These are phyloP conservation scores for Polypterus senegalus DNA, from an alignment of 2,113 vertebrate species.

Conservation along the genomic window DNA sequence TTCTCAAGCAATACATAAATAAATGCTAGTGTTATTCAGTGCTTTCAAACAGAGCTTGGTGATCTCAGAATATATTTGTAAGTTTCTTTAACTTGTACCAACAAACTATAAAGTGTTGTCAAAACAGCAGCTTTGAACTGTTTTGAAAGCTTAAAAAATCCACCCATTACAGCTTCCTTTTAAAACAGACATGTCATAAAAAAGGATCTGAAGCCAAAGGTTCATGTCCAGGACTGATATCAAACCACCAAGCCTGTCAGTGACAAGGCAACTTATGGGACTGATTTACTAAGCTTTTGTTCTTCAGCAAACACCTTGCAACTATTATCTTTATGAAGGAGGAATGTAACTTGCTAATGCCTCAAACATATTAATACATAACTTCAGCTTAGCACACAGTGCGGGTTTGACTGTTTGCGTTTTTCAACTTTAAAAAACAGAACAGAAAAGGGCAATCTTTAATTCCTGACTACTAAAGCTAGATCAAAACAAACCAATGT, in stretches of 20 bases:
- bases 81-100: background rate
- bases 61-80: background rate
- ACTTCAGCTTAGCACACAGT: background rate
- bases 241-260: background rate
- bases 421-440: too few species aligned
- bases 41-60: background rate
- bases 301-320: background rate
- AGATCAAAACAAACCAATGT: too few species aligned
- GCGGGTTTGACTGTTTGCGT: too few species aligned
- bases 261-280: background rate
- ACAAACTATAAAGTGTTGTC: background rate
- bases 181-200: background rate
- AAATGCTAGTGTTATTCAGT: too few species aligned
- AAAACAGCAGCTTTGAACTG: background rate
- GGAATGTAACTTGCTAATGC: background rate
- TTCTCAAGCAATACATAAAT: too few species aligned
- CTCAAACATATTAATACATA: background rate
- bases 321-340: background rate
- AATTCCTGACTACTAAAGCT: too few species aligned
- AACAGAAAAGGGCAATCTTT: too few species aligned
- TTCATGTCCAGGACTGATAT: background rate
- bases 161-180: background rate
- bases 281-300: background rate
- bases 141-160: background rate
- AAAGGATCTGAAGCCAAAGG: constrained; percentile 3